Percentiles rank a stretch among this genome's conserved stretches.
These are phyloP conservation scores for Syndactyla subalaris DNA, from an alignment of 2,797 vertebrate genomes.

Conservation along the genomic window DNA sequence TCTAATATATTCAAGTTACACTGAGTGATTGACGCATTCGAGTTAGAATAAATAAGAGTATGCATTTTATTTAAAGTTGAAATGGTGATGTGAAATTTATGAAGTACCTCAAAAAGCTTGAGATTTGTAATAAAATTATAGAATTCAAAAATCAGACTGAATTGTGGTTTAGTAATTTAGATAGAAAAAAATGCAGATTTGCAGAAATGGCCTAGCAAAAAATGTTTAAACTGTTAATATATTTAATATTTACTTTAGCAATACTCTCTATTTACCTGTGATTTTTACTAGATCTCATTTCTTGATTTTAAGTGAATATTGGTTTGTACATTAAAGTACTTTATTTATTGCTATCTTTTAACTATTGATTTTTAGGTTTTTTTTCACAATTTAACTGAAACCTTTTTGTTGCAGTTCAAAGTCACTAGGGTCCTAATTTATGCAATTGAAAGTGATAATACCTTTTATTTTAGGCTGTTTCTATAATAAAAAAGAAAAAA, in stretches of 20 bases:
- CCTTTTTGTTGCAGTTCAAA: not conserved
- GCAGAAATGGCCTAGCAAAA: not conserved
- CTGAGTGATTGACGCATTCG: not conserved
- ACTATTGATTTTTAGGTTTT: not conserved
- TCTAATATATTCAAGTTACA: not conserved
- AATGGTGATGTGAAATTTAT: not conserved
- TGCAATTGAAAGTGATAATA: not conserved
- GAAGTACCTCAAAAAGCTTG: not conserved
- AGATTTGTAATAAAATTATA: not conserved
- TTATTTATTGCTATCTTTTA: not conserved
- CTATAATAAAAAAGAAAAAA: not conserved
- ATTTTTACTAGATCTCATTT: not conserved
- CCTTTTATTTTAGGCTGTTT: not conserved
- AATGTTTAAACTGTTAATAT: not conserved
- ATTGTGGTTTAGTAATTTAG: not conserved
- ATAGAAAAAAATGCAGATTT: not conserved
- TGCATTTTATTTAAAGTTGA: not conserved
- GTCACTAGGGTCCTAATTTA: not conserved
- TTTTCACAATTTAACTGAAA: not conserved
- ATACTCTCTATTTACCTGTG: not conserved
- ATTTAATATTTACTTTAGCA: not conserved
- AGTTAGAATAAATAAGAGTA: not conserved
- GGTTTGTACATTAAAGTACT: not conserved
- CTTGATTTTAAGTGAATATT: not conserved
- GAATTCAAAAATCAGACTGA: not conserved